phyloP scores from a whole-genome alignment of 2,113 vertebrate species.

The Columba janthina region DNA sequence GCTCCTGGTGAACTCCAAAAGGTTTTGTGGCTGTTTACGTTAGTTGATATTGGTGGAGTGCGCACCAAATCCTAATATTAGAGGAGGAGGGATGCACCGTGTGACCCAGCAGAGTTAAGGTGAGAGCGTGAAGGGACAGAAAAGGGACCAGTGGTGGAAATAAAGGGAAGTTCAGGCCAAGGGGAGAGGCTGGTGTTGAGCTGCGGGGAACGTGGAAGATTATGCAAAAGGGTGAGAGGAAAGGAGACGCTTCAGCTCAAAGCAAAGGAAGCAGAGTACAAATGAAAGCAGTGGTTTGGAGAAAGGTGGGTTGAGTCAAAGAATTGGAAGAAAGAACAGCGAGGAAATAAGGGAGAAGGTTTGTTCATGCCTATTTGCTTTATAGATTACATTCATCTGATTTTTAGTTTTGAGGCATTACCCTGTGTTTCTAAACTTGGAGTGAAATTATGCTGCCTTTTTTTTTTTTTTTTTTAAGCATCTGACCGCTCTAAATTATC shows the following conservation, averaged over 20 bases:
- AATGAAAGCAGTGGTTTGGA: background rate
- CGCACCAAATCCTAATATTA: background rate
- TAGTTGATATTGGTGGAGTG: background rate
- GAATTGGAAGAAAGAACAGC: background rate
- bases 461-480: background rate
- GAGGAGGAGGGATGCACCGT: background rate
- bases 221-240: background rate
- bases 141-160: background rate
- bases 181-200: background rate
- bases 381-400: background rate
- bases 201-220: background rate
- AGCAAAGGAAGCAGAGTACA: background rate
- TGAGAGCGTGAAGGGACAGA: background rate
- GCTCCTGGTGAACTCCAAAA: background rate
- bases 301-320: background rate
- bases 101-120: background rate
- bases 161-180: background rate
- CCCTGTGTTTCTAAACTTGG: background rate
- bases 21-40: background rate
- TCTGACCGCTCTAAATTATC: background rate
- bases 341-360: background rate
- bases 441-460: background rate
- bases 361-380: background rate
- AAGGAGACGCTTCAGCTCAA: background rate
- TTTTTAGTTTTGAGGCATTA: slow-evolving; percentile 2